Evolutionary conservation across 2,113 vertebrate genomes (phyloP).

Genomic region (Copsychus sechellarum): DNA sequence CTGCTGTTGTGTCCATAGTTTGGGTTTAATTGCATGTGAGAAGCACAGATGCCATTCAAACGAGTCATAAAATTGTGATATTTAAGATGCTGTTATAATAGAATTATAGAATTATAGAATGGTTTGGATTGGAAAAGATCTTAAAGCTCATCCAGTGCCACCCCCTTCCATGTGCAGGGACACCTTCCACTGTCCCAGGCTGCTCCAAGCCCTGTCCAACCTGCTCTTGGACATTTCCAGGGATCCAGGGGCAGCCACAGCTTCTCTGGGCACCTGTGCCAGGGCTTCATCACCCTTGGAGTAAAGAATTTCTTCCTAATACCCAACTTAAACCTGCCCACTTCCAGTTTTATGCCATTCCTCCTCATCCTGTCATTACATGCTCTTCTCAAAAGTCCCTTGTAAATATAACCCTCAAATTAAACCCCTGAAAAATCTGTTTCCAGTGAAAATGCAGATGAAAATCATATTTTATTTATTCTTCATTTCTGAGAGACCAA

Average conservation of each 20-base stretch:
- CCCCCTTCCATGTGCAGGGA: not conserved
- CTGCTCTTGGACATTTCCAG: not conserved
- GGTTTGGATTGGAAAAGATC: not conserved
- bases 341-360: not conserved
- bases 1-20: not conserved
- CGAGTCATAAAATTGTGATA: not conserved
- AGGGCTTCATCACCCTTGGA: accelerated
- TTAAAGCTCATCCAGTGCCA: not conserved
- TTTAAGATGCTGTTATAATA: not conserved
- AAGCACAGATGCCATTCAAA: not conserved
- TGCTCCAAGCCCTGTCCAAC: accelerated
- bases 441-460: not conserved
- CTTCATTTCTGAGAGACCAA: not conserved
- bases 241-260: not conserved
- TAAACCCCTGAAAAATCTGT: not conserved
- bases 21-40: not conserved
- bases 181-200: accelerated
- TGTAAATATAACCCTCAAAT: not conserved
- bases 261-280: not conserved
- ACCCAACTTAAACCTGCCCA: not conserved
- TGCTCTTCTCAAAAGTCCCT: not conserved
- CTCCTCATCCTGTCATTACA: not conserved
- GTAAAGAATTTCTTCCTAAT: not conserved
- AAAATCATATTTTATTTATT: not conserved
- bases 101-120: not conserved